Evolutionary conservation across 1,140 invertebrate species (phyloP).

Genomic region (Hetaerina americana): DNA sequence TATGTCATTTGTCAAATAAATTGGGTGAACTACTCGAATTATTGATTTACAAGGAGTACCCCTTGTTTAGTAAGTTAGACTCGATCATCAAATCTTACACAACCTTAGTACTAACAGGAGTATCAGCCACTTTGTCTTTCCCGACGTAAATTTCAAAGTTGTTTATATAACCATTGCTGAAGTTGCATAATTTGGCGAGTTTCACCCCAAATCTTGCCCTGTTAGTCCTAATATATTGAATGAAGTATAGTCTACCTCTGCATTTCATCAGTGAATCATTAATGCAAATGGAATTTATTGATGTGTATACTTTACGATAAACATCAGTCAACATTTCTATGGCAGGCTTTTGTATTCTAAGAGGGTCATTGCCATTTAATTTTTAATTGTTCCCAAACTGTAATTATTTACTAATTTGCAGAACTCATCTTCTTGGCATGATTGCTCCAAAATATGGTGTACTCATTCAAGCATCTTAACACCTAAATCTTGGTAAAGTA

Average conservation of each 20-base stretch:
- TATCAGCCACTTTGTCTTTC: conserved; percentile 4
- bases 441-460: background rate
- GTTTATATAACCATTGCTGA: conserved; percentile 7
- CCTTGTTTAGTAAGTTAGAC: conserved; percentile 3
- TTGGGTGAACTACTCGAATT: background rate
- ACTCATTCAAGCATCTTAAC: background rate
- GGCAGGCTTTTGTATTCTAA: background rate
- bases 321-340: background rate
- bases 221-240: conserved; percentile 15
- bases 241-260: conserved; percentile 12
- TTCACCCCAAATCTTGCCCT: conserved; percentile 14
- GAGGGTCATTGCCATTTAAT: no score
- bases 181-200: conserved; percentile 16
- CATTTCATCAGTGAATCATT: conserved; percentile 17
- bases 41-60: background rate
- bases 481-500: background rate
- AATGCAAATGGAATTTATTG: background rate
- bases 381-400: no score
- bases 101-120: conserved; percentile 4
- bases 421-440: background rate
- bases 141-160: conserved; percentile 15
- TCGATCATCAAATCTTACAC: conserved; percentile 3
- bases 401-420: no score
- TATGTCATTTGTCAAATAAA: background rate
- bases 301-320: background rate